A percentile compares a stretch with the other conserved stretches of the same genome.
Evolutionary conservation across 1,140 invertebrate species (phyloP).

Genomic region (Macrosteles quadrilineatus): DNA sequence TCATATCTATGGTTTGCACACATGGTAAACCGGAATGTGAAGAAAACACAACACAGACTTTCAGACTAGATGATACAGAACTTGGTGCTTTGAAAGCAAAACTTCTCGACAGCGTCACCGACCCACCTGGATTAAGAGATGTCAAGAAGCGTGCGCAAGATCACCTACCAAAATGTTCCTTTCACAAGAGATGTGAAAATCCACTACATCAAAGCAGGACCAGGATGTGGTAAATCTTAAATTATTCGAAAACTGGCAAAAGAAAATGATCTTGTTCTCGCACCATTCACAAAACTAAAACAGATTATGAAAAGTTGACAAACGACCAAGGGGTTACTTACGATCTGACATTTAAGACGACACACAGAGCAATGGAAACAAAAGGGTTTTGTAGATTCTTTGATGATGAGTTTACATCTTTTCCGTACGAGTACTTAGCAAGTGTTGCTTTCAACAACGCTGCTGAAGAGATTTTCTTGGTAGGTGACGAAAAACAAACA

Average conservation of each 20-base stretch:
- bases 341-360: neutral
- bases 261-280: neutral
- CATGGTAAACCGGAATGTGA: no score
- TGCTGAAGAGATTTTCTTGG: neutral
- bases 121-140: neutral
- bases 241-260: neutral
- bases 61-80: neutral
- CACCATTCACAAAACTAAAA: neutral
- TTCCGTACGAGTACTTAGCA: neutral
- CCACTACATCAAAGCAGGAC: neutral
- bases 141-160: neutral
- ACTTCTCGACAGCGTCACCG: neutral
- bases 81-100: neutral
- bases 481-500: neutral
- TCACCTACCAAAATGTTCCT: neutral
- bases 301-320: neutral
- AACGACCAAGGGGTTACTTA: neutral
- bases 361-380: neutral
- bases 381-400: neutral
- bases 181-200: neutral
- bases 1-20: no score
- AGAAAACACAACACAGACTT: no score
- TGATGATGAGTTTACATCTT: neutral
- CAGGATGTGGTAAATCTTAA: neutral
- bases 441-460: neutral